These are phyloP conservation scores for Hydractinia symbiolongicarpus DNA, from an alignment of 30 jellyfish, hydroid and myxozoan genomes.

Conservation along the genomic window DNA sequence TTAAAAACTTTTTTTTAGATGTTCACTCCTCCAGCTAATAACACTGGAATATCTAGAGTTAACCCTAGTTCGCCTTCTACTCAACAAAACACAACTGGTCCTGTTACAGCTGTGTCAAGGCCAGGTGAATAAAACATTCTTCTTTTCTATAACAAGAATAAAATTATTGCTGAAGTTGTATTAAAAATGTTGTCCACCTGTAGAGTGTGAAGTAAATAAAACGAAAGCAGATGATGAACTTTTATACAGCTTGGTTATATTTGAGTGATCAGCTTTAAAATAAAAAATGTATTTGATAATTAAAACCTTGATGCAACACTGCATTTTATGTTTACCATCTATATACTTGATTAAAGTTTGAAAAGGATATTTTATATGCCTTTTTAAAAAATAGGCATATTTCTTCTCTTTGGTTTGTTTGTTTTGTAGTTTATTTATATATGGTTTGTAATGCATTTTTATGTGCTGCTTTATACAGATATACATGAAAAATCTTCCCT, in stretches of 20 bases:
- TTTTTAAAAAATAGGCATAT: too few species aligned
- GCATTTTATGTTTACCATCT: too few species aligned
- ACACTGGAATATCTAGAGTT: constrained; percentile 7
- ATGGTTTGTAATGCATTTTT: too few species aligned
- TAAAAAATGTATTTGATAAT: too few species aligned
- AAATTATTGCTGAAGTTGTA: background rate
- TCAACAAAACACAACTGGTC: constrained; percentile 24
- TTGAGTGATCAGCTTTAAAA: constrained; percentile 11
- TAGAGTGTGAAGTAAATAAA: constrained; percentile 38
- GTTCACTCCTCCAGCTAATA: constrained; percentile 38
- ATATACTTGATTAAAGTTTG: too few species aligned
- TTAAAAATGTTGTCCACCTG: constrained; percentile 20
- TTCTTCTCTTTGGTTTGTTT: too few species aligned
- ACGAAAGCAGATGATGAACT: constrained; percentile 19
- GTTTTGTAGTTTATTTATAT: too few species aligned
- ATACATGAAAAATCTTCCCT: too few species aligned
- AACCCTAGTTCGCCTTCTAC: constrained; percentile 14
- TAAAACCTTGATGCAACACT: too few species aligned
- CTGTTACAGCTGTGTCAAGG: constrained; percentile 45
- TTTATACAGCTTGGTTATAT: constrained; percentile 7
- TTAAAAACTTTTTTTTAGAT: constrained; percentile 1
- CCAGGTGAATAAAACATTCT: constrained; percentile 32
- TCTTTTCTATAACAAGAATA: background rate
- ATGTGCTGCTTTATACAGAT: too few species aligned
- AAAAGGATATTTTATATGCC: too few species aligned